A percentile compares a stretch with the other conserved stretches of the same genome.
Evolutionary conservation across 2,888 invertebrate species (phyloP).

Genomic region (Thumatha senex): DNA sequence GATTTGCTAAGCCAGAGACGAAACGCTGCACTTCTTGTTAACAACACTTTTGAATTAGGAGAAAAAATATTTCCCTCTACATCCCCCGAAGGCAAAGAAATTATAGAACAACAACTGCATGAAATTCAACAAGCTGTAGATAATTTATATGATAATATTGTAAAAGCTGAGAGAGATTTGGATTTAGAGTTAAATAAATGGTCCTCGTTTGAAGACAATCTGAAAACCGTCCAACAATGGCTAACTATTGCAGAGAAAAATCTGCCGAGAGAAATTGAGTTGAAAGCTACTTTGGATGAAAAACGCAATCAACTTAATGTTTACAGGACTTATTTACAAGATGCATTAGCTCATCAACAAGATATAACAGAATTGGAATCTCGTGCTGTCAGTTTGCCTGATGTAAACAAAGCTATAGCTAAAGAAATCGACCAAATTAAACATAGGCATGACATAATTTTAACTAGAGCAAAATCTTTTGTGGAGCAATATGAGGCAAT

Average conservation of each 20-base stretch:
- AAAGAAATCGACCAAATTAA: conserved; percentile 87
- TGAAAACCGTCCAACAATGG: conserved; percentile 91
- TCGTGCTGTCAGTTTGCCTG: conserved; percentile 91
- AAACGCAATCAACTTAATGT: conserved; percentile 94
- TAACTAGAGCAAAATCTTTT: conserved; percentile 88
- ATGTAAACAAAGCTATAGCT: conserved; percentile 89
- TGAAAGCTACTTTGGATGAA: conserved; percentile 94
- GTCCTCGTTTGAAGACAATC: conserved; percentile 95
- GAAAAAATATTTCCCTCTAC: conserved; percentile 95
- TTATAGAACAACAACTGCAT: conserved; percentile 91
- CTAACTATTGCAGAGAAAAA: conserved; percentile 88
- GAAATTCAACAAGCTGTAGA: conserved; percentile 93
- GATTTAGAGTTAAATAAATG: conserved; percentile 93
- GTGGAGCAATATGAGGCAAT: conserved; percentile 94
- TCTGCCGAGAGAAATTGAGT: conserved; percentile 89
- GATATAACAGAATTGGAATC: conserved; percentile 92
- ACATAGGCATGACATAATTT: conserved; percentile 88
- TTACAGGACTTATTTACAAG: conserved; percentile 92
- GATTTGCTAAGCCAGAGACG: conserved; percentile 90
- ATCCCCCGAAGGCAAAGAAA: conserved; percentile 93
- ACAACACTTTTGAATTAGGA: conserved; percentile 93
- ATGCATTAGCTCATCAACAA: conserved; percentile 92
- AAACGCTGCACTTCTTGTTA: conserved; percentile 89
- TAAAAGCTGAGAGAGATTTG: conserved; percentile 90
- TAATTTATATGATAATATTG: conserved; percentile 90